Evolutionary conservation across 2,113 vertebrate species (phyloP), one percentile per base, ranked within the genome.

Genomic region (Oryzias curvinotus): DNA sequence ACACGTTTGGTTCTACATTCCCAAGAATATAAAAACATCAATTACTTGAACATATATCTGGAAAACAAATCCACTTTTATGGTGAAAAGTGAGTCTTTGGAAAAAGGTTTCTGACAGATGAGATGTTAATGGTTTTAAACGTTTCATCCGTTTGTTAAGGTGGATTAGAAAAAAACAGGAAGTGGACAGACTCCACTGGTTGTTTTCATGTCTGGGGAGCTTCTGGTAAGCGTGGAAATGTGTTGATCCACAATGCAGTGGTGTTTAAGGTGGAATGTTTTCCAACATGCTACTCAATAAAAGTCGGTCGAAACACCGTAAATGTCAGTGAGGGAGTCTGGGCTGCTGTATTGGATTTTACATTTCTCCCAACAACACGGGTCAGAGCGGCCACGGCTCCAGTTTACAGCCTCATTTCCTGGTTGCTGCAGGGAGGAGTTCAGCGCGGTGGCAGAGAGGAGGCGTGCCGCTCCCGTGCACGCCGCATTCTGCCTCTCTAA

Each of bases 331-430:
- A 25, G 21, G 21, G 12, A 16, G 7, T 48, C 30, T 60, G 7
- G 16, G n/a, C 45, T 8, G 44, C 28, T 17, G 17, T 12, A 60
- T 60, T 19, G 4, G n/a, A 48, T 59, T 48, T 30, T 23, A 26
- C n/a, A 17, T n/a, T 30, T 18, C 17, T 30, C 57, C 48, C 57
- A 41, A 23, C 19, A 21, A 14, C 3, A 19, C 13, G 6, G 36
- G 23, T 13, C 14, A 5, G 15, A 2, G 23, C 14, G 0, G 50
- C 44, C 54, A 21, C 23, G 19, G 19, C 36, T 63, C 41, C 51
- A n/a, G 23, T 61, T 71, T 74, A 73, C 71, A 61, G 68, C 57
- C 44, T 75, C 16, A 57, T 82, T 68, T 77, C 49, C 68, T 52
- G 1, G 14, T 16, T 6, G 68, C 53, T 5, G 56, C 45, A 8